Base-by-base conservation (phyloP, 2,113 vertebrate species). In the Meriones unguiculatus region DNA sequence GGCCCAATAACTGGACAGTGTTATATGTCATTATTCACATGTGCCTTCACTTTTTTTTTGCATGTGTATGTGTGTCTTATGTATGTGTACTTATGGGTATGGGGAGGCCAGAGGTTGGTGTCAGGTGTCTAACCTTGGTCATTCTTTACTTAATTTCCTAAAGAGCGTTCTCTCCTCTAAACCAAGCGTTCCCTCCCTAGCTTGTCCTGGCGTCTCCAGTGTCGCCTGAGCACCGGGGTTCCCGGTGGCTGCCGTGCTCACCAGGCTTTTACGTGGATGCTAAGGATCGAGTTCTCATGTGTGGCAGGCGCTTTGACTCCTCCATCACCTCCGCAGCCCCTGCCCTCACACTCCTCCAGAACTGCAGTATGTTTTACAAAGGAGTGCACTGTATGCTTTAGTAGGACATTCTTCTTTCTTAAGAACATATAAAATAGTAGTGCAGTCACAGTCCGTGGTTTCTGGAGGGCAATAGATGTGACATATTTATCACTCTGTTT, bases 401-500 rank as follows among this genome's bases (percentile, higher is more conserved):
- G 69, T 69, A 87, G 57, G 52, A 15, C 76, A 8, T 70, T 90
- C 86, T 86, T 92, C 76, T 97, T 89, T 82, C 75, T 59, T 77
- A 11, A 50, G 64, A 57, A 7, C 52, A 64, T 12, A 64, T 94
- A 78, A 89, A 75, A 91, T 86, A 92, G 50, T 80, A 93, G 50
- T 13, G 65, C 4, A 65, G 50, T n/a, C 80, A 89, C 28, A 64
- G 24, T 95, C 50, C 73, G 15, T 93, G 81, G 54, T 38, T 78
- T 93, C 78, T 41, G 92, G 81, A 67, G 18, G 80, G 92, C 32
- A 15, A 77, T 46, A 35, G 86, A 84, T 52, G 46, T 8, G 14
- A 15, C n/a, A 82, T 25, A 70, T 95, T 90, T 41, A 87, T 93
- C 65, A 41, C 78, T 84, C 38, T 92, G 54, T 95, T 85, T 95